Base-by-base conservation (phyloP, 1,140 invertebrate genomes). In the Dendroctonus valens region DNA sequence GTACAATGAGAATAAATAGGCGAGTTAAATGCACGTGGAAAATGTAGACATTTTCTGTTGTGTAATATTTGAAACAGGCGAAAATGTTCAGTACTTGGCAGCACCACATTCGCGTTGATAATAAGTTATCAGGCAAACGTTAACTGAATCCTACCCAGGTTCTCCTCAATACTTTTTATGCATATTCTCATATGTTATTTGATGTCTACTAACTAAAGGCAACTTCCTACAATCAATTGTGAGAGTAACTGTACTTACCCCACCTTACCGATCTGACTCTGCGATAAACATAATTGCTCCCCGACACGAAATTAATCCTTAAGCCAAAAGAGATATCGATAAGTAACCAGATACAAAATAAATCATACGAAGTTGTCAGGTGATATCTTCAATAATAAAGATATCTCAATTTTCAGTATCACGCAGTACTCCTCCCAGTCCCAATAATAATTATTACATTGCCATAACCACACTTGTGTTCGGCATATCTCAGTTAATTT, bases 401-500 rank as follows among this genome's bases (percentile, higher is more conserved):
- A 65, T 65, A 55, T 65, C 62, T 57, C 62, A 65, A 57, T 65
- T 57, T 65, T 38, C 54, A 65, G 41, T 57, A 65, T 50, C 62
- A 65, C 53, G 64, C 55, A 66, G 42, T 54, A 46, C 64, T 59
- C 64, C 64, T 57, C 55, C 64, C 64, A 49, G 8, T 38, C 54
- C n/a, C 6, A 54, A 64, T 55, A 55, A 57, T 66, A 70, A 70
- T 70, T 67, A 70, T 70, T 67, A 65, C 58, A 61, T 65, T 59
- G 61, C 50, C 54, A 54, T 51, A 59, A 59, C 68, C 53, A 58
- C 52, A 65, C 42, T 65, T 57, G 38, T 50, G 54, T 55, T 55
- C 38, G 39, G 53, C 44, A 6, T 65, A 41, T 55, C 42, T 65
- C 9, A 26, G 40, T 58, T 58, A 14, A 15, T 60, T 57, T 55